A percentile compares a stretch with the other conserved stretches of the same genome.
These are phyloP conservation scores for Neomorphus geoffroyi DNA, from an alignment of 2,797 vertebrate genomes.

Conservation along the genomic window DNA sequence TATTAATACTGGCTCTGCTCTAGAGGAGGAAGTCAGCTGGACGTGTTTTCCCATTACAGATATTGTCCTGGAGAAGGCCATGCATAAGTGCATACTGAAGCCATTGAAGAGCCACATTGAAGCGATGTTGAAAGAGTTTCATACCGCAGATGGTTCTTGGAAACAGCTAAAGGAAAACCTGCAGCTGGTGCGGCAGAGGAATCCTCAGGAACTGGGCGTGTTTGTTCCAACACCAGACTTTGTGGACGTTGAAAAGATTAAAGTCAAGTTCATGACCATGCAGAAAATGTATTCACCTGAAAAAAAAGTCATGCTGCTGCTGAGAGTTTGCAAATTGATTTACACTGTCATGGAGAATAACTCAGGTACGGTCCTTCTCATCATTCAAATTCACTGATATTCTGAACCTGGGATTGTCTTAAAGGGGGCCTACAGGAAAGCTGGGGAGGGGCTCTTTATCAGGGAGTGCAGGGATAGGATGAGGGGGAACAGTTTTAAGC, in stretches of 20 bases:
- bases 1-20: neutral
- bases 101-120: constrained; percentile 90
- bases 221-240: constrained; percentile 89
- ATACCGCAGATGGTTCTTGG: constrained; percentile 86
- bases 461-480: no score
- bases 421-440: no score
- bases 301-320: constrained; percentile 93
- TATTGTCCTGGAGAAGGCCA: constrained; percentile 94
- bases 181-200: constrained; percentile 87
- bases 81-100: constrained; percentile 98
- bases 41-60: constrained; percentile 77
- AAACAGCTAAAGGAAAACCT: constrained; percentile 93
- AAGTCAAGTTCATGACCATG: constrained; percentile 93
- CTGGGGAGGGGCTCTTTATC: no score
- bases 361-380: constrained; percentile 81
- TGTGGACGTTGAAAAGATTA: constrained; percentile 92
- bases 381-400: neutral
- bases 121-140: constrained; percentile 87
- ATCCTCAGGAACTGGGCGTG: constrained; percentile 91
- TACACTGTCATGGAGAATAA: constrained; percentile 98
- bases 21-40: constrained; percentile 22
- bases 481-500: no score
- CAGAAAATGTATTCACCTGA: constrained; percentile 97
- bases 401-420: neutral
- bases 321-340: constrained; percentile 95